Conservation (phyloP, 2,113 vertebrate species). For the Perognathus longimembris region DNA sequence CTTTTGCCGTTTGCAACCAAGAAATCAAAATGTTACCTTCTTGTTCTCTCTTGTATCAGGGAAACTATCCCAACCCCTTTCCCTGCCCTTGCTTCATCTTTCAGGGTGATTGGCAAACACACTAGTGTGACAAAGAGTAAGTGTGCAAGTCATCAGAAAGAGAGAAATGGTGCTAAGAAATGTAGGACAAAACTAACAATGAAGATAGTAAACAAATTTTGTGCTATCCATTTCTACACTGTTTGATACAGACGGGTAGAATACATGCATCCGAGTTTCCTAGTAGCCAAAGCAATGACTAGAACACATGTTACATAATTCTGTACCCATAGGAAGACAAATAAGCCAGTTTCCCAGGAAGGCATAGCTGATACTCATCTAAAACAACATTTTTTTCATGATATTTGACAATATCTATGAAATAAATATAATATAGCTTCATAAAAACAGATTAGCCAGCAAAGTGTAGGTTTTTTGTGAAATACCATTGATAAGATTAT, state of each 20-base stretch:
- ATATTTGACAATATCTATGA: not conserved
- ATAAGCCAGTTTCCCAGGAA: not conserved
- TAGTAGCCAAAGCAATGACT: slow-evolving; percentile 16
- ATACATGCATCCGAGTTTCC: not conserved
- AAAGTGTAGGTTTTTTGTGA: not conserved
- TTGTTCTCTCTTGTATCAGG: not conserved
- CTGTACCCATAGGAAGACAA: not conserved
- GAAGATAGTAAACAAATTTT: not conserved
- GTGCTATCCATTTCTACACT: not conserved
- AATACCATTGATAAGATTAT: not conserved
- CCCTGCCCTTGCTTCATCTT: not conserved
- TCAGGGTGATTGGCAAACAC: not conserved
- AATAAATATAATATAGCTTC: not conserved
- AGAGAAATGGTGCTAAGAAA: not conserved
- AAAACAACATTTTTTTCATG: slow-evolving; percentile 2
- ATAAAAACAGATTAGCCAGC: not conserved
- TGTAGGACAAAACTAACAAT: not conserved
- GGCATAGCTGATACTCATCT: not conserved
- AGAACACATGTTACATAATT: slow-evolving; percentile 13
- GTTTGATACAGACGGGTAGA: not conserved
- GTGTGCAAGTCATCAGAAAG: slow-evolving; percentile 27
- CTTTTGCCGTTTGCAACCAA: slow-evolving; percentile 14
- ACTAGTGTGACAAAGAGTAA: not conserved
- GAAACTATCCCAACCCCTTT: not conserved
- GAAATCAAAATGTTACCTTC: slow-evolving; percentile 33